Percentiles rank a stretch among this genome's conserved stretches.
Evolutionary conservation across 2,797 vertebrate genomes (phyloP).

Genomic region (Prunella strophiata): DNA sequence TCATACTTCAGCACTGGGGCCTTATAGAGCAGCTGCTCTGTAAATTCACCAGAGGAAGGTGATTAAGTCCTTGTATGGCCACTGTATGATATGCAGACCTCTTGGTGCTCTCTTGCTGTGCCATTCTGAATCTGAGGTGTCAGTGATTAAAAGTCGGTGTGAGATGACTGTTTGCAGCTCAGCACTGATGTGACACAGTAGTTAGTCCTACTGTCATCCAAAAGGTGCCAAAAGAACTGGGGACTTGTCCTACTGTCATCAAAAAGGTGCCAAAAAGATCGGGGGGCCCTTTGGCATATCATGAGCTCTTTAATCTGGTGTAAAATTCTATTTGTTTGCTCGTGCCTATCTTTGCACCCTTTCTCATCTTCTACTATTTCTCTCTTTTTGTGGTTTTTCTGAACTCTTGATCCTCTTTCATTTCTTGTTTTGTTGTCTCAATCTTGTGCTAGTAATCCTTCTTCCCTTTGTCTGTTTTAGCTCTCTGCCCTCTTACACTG

Average conservation of each 20-base stretch:
- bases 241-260: neutral
- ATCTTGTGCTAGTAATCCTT: neutral
- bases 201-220: neutral
- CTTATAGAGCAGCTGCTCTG: constrained; percentile 48
- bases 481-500: neutral
- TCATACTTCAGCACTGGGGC: constrained; percentile 50
- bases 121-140: constrained; percentile 32
- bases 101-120: constrained; percentile 2
- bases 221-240: neutral
- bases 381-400: neutral
- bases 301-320: neutral
- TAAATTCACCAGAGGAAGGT: constrained; percentile 70
- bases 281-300: neutral
- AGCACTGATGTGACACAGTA: neutral
- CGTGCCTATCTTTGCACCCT: neutral
- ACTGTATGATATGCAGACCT: neutral
- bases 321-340: neutral
- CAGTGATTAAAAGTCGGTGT: neutral
- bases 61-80: constrained; percentile 29
- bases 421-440: neutral
- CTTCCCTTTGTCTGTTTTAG: neutral
- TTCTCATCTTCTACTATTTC: neutral
- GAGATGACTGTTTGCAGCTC: constrained; percentile 19
- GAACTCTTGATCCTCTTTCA: neutral
- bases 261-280: constrained; percentile 5